Percentiles rank a stretch among this genome's conserved stretches.
phyloP scores from a whole-genome alignment of 2,113 vertebrate genomes.

The Chamaetylas fuelleborni region DNA sequence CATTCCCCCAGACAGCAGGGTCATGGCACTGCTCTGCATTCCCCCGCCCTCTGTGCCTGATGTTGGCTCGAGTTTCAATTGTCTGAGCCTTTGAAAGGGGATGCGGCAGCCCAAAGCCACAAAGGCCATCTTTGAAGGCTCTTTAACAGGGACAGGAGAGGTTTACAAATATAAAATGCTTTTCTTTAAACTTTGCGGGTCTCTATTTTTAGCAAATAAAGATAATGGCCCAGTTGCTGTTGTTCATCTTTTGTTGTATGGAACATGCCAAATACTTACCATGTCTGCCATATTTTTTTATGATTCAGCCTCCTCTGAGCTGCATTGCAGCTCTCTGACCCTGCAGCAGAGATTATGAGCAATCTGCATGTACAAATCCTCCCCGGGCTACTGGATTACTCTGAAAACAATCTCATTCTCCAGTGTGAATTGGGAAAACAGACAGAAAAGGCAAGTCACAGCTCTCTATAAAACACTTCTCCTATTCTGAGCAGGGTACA shows the following conservation, averaged over 20 bases:
- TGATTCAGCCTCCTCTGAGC: conserved; percentile 29
- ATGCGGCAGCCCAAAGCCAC: background rate
- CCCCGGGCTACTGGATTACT: background rate
- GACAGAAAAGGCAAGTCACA: background rate
- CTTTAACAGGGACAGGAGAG: background rate
- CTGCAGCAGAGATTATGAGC: background rate
- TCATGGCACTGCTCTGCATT: background rate
- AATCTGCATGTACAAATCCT: background rate
- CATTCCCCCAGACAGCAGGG: background rate
- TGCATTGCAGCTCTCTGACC: background rate
- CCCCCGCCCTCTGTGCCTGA: background rate
- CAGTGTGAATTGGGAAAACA: background rate
- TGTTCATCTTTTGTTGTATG: conserved; percentile 66
- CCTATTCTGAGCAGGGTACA: background rate
- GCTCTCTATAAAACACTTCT: background rate
- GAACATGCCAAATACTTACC: conserved; percentile 64
- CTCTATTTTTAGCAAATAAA: conserved; percentile 69
- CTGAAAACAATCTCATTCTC: background rate
- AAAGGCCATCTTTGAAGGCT: conserved; percentile 24
- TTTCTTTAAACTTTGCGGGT: conserved; percentile 36
- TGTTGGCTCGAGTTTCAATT: conserved; percentile 41
- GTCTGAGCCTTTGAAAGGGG: conserved; percentile 50
- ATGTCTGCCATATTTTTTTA: conserved; percentile 58
- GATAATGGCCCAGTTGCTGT: conserved; percentile 70
- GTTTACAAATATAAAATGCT: conserved; percentile 35